Conservation (phyloP, 2,797 vertebrate species). For the Protosalanx chinensis region DNA sequence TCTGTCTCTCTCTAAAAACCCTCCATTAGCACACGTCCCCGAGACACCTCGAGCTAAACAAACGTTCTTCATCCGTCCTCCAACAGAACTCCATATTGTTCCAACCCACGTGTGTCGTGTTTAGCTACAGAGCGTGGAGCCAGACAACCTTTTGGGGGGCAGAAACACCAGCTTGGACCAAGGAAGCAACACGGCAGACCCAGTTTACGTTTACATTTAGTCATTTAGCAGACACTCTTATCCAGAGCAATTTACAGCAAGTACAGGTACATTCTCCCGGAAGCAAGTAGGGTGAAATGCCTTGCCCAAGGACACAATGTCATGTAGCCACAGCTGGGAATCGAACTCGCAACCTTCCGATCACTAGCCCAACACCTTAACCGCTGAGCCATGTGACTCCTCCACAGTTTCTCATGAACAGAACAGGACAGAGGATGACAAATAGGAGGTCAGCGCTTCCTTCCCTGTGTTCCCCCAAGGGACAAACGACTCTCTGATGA, state of each 20-base stretch:
- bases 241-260: too few relatives aligned
- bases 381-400: too few relatives aligned
- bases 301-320: too few relatives aligned
- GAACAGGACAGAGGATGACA: neutral
- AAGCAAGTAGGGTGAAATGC: too few relatives aligned
- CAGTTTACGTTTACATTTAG: too few relatives aligned
- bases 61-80: neutral
- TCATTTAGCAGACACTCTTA: too few relatives aligned
- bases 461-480: neutral
- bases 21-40: neutral
- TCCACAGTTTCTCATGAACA: neutral
- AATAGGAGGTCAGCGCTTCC: neutral
- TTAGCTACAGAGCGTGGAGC: neutral
- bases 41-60: neutral
- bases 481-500: neutral
- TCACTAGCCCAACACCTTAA: too few relatives aligned
- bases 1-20: neutral
- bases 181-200: neutral
- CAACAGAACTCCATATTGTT: neutral
- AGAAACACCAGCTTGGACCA: too few relatives aligned
- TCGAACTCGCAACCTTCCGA: too few relatives aligned
- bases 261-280: too few relatives aligned
- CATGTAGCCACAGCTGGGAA: too few relatives aligned
- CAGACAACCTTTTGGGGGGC: too few relatives aligned
- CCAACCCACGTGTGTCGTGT: neutral